A percentile compares a stretch with the other conserved stretches of the same genome.
Conservation (phyloP, 1,140 invertebrate species). For the Drosophila bipectinata region DNA sequence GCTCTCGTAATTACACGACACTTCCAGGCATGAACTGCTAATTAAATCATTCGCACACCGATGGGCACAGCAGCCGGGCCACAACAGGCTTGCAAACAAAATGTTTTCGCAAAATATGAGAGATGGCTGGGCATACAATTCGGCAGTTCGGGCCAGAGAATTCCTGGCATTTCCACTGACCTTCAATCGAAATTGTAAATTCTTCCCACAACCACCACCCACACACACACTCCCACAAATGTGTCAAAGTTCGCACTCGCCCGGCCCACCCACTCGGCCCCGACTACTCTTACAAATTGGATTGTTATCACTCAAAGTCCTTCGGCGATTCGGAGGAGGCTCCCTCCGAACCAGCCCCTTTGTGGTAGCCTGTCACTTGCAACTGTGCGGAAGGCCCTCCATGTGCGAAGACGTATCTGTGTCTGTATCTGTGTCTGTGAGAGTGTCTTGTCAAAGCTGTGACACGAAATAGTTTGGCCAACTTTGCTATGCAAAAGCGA, state of each 20-base stretch:
- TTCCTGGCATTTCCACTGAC: slow-evolving; percentile 23
- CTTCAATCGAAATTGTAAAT: slow-evolving; percentile 28
- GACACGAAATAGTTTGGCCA: slow-evolving; percentile 62
- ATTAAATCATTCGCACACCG: slow-evolving; percentile 67
- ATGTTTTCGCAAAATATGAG: slow-evolving; percentile 31
- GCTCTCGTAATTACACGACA: slow-evolving; percentile 71
- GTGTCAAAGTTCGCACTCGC: slow-evolving; percentile 6
- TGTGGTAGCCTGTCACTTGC: slow-evolving; percentile 67
- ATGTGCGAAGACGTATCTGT: slow-evolving; percentile 13
- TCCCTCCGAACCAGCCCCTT: slow-evolving; percentile 59
- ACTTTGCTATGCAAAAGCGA: slow-evolving; percentile 53
- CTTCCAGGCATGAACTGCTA: slow-evolving; percentile 55
- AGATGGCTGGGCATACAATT: slow-evolving; percentile 3
- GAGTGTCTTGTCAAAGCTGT: slow-evolving; percentile 47
- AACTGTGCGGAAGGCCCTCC: slow-evolving; percentile 34
- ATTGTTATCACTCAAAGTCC: slow-evolving; percentile 66
- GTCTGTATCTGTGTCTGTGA: neutral
- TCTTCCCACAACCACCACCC: neutral
- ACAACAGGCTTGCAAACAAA: slow-evolving; percentile 33
- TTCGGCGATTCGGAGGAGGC: slow-evolving; percentile 25
- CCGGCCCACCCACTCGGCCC: neutral
- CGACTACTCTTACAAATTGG: slow-evolving; percentile 51
- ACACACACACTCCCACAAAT: neutral
- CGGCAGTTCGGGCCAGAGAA: slow-evolving; percentile 1
- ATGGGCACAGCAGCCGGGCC: slow-evolving; percentile 10